phyloP scores from a whole-genome alignment of 2,113 vertebrate genomes.

The Picathartes gymnocephalus region DNA sequence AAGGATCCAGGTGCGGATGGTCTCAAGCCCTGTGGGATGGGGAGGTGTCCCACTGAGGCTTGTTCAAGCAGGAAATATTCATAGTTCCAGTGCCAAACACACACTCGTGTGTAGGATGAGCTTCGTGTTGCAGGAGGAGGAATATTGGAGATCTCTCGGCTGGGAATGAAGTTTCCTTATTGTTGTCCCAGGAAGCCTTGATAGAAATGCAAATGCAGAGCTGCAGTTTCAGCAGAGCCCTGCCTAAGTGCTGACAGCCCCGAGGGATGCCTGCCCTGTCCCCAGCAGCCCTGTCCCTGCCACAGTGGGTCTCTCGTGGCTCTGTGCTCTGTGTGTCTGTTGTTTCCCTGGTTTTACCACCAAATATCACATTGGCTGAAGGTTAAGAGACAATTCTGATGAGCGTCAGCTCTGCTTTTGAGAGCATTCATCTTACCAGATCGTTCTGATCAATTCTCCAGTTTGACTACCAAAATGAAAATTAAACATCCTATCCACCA shows the following conservation, averaged over 20 bases:
- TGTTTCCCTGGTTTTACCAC: background rate
- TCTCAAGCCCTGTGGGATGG: background rate
- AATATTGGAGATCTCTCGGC: background rate
- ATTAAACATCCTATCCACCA: constrained; percentile 32
- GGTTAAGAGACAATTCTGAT: background rate
- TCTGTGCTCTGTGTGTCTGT: background rate
- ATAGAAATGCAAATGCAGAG: background rate
- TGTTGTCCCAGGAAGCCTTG: background rate
- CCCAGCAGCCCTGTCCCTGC: background rate
- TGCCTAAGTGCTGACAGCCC: background rate
- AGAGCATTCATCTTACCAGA: background rate
- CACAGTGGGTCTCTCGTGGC: background rate
- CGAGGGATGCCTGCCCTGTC: background rate
- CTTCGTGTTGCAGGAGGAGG: background rate
- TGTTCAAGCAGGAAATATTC: background rate
- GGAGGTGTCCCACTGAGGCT: background rate
- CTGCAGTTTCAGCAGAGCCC: background rate
- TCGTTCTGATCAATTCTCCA: background rate
- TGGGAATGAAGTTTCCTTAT: background rate
- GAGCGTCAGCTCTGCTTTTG: background rate
- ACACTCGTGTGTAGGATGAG: accelerated
- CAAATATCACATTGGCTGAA: background rate
- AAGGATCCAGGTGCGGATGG: background rate
- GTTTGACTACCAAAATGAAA: constrained; percentile 23
- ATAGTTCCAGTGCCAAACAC: background rate